A percentile compares a stretch with the other conserved stretches of the same genome.
phyloP scores from a whole-genome alignment of 2,888 invertebrate genomes.

The Eledona agricola region DNA sequence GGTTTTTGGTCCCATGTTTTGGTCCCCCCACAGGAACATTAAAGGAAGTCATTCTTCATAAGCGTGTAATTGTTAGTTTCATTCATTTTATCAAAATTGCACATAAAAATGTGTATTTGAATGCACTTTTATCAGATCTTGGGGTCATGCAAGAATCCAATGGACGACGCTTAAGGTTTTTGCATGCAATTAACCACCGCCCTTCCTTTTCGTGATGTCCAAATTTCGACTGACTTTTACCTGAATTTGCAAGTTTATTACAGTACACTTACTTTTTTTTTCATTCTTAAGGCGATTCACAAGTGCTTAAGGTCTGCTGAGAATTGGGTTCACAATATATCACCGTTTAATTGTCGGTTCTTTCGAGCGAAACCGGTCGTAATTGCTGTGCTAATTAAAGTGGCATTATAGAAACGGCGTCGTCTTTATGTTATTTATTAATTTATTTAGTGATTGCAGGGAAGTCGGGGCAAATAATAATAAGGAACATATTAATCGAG shows the following conservation, averaged over 20 bases:
- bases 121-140: slow-evolving; percentile 51
- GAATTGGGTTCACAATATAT: slow-evolving; percentile 30
- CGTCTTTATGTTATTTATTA: slow-evolving; percentile 24
- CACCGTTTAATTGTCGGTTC: slow-evolving; percentile 32
- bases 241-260: slow-evolving; percentile 27
- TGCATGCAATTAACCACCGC: slow-evolving; percentile 47
- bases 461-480: slow-evolving; percentile 20
- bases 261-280: slow-evolving; percentile 15
- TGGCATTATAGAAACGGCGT: slow-evolving; percentile 31
- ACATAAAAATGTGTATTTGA: slow-evolving; percentile 47
- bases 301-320: slow-evolving; percentile 24
- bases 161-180: slow-evolving; percentile 47
- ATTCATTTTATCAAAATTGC: slow-evolving; percentile 51
- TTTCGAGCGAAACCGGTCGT: slow-evolving; percentile 28
- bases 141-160: slow-evolving; percentile 50
- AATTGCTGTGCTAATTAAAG: slow-evolving; percentile 30
- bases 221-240: slow-evolving; percentile 41
- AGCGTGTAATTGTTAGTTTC: slow-evolving; percentile 52
- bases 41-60: slow-evolving; percentile 53
- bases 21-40: slow-evolving; percentile 46
- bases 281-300: slow-evolving; percentile 5
- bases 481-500: slow-evolving; percentile 31
- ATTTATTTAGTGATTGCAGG: slow-evolving; percentile 25
- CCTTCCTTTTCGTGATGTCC: slow-evolving; percentile 42
- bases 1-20: slow-evolving; percentile 40